phyloP scores from a whole-genome alignment of 1,140 invertebrate species.

The Eubasilissa regina region DNA sequence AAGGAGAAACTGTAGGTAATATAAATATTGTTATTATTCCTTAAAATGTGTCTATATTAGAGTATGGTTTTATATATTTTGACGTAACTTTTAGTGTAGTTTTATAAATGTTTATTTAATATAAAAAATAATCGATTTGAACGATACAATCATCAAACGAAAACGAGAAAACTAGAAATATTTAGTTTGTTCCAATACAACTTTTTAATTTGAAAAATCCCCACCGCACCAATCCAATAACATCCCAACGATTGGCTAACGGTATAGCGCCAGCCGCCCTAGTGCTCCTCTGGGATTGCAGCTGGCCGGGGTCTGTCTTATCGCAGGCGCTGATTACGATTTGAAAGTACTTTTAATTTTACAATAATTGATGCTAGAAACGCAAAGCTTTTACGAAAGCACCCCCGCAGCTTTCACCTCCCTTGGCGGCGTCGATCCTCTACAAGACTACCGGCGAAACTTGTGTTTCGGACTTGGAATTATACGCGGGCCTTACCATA shows the following conservation, averaged over 20 bases:
- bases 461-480: slow-evolving; percentile 7
- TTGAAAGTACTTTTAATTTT: slow-evolving; percentile 56
- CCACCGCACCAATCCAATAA: slow-evolving; percentile 21
- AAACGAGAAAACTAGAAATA: too few relatives aligned
- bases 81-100: too few relatives aligned
- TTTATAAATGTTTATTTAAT: too few relatives aligned
- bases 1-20: too few relatives aligned
- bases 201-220: slow-evolving; percentile 37
- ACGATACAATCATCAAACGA: too few relatives aligned
- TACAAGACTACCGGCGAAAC: slow-evolving; percentile 17
- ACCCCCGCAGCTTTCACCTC: too few relatives aligned
- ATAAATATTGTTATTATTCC: too few relatives aligned
- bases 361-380: slow-evolving; percentile 50
- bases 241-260: neutral
- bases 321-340: slow-evolving; percentile 46
- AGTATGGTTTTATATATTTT: too few relatives aligned
- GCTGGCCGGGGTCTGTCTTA: slow-evolving; percentile 3
- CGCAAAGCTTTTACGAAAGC: slow-evolving; percentile 36
- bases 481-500: slow-evolving; percentile 41
- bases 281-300: slow-evolving; percentile 31
- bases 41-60: too few relatives aligned
- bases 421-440: neutral
- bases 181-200: slow-evolving; percentile 6
- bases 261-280: neutral
- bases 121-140: too few relatives aligned